Evolutionary conservation across 2,888 invertebrate genomes (phyloP).

Genomic region (Pomacea canaliculata): DNA sequence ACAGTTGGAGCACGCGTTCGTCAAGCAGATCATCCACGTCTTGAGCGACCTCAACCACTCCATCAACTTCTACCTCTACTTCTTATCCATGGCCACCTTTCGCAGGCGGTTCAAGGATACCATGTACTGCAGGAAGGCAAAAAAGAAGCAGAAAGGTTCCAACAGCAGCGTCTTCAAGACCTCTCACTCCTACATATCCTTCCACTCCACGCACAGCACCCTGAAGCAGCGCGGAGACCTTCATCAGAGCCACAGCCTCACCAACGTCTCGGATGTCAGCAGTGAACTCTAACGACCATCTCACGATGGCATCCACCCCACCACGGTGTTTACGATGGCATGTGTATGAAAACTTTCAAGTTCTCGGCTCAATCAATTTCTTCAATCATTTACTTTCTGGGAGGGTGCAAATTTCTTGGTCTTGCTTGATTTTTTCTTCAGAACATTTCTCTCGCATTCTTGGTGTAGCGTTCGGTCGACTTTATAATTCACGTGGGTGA

Average conservation of each 20-base stretch:
- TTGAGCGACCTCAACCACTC: constrained; percentile 34
- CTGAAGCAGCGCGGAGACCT: constrained; percentile 21
- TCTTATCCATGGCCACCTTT: constrained; percentile 34
- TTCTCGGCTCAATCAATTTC: too few relatives aligned
- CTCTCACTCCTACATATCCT: constrained; percentile 24
- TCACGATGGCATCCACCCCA: not conserved
- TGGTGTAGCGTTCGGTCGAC: too few relatives aligned
- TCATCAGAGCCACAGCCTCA: constrained; percentile 32
- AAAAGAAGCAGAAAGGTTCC: constrained; percentile 20
- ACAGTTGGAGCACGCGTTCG: constrained; percentile 31
- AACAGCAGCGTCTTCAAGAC: constrained; percentile 34
- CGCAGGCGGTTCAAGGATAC: constrained; percentile 34
- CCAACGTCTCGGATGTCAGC: constrained; percentile 32
- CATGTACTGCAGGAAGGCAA: constrained; percentile 27
- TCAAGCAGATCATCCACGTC: constrained; percentile 29
- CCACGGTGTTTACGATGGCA: not conserved
- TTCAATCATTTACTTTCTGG: too few relatives aligned
- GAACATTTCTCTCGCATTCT: too few relatives aligned
- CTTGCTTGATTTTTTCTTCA: too few relatives aligned
- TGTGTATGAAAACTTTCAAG: constrained; percentile 1
- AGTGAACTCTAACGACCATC: constrained; percentile 23
- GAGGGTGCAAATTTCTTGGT: too few relatives aligned
- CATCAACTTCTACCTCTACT: constrained; percentile 37
- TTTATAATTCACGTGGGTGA: too few relatives aligned
- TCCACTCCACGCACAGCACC: constrained; percentile 27